Conservation (phyloP, 2,113 vertebrate genomes). For the Dromaius novaehollandiae region DNA sequence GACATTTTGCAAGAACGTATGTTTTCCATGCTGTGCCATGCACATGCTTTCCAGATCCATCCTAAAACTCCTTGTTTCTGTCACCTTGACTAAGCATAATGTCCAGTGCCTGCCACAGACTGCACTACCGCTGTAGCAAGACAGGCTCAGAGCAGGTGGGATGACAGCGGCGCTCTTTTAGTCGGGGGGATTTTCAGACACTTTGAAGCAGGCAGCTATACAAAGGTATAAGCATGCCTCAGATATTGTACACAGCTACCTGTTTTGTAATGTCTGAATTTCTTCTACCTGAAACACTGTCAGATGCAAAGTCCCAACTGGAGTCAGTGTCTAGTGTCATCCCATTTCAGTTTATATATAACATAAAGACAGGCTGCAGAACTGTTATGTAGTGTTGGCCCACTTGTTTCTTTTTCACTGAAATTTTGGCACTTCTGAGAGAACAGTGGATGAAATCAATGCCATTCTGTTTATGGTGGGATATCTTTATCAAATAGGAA, state of each 20-base stretch:
- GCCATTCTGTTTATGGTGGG: neutral
- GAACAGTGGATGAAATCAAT: neutral
- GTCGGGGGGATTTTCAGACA: rapidly evolving
- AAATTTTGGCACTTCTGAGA: neutral
- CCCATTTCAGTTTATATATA: neutral
- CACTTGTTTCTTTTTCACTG: neutral
- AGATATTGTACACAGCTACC: neutral
- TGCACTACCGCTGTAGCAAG: no score
- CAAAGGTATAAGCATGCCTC: neutral
- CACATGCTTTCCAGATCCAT: neutral
- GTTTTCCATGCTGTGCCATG: neutral
- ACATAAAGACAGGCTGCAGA: neutral
- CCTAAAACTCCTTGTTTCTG: neutral
- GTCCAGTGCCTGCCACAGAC: neutral
- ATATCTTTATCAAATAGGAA: conserved; percentile 30
- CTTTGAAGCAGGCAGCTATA: neutral
- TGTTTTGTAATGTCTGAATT: neutral
- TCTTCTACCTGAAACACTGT: neutral
- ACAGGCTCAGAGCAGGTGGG: neutral
- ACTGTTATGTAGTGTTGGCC: neutral
- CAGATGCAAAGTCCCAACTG: neutral
- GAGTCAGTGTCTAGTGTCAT: neutral
- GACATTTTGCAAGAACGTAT: neutral
- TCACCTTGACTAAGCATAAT: neutral
- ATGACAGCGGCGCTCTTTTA: neutral